Percentiles rank a stretch among this genome's conserved stretches.
These are phyloP conservation scores for Parasteatoda tepidariorum DNA, from an alignment of 1,140 invertebrate species.

Conservation along the genomic window DNA sequence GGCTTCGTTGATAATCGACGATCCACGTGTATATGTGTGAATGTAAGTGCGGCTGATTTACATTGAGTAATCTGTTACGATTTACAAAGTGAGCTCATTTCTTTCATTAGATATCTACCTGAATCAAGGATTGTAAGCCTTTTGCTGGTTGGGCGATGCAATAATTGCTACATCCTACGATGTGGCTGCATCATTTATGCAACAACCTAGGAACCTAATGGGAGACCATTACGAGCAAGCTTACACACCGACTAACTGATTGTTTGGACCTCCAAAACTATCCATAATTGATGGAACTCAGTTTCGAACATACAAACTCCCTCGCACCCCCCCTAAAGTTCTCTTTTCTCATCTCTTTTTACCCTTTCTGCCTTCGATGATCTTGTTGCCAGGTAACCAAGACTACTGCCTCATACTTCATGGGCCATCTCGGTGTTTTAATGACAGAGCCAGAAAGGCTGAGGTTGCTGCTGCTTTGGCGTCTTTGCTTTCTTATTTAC, in stretches of 20 bases:
- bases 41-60: not conserved
- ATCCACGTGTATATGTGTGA: too few relatives aligned
- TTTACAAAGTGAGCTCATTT: not conserved
- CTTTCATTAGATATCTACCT: not conserved
- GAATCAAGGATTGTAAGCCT: constrained; percentile 6
- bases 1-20: too few relatives aligned
- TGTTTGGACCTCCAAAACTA: constrained; percentile 58
- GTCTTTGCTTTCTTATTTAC: constrained; percentile 5
- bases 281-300: constrained; percentile 55
- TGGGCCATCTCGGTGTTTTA: constrained; percentile 49
- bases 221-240: constrained; percentile 49
- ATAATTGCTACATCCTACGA: constrained; percentile 38
- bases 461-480: constrained; percentile 27
- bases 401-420: constrained; percentile 44
- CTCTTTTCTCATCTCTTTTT: constrained; percentile 37
- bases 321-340: constrained; percentile 3
- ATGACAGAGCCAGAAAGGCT: constrained; percentile 40
- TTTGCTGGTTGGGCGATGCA: constrained; percentile 38
- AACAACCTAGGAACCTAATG: constrained; percentile 47
- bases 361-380: constrained; percentile 42
- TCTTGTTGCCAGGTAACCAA: constrained; percentile 47
- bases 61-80: not conserved
- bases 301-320: constrained; percentile 39
- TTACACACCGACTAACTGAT: constrained; percentile 57
- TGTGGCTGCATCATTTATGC: constrained; percentile 55